Percentiles rank a stretch among this genome's conserved stretches.
These are phyloP conservation scores for Nannoperca obscura DNA, from an alignment of 2,797 vertebrate genomes.

Conservation along the genomic window DNA sequence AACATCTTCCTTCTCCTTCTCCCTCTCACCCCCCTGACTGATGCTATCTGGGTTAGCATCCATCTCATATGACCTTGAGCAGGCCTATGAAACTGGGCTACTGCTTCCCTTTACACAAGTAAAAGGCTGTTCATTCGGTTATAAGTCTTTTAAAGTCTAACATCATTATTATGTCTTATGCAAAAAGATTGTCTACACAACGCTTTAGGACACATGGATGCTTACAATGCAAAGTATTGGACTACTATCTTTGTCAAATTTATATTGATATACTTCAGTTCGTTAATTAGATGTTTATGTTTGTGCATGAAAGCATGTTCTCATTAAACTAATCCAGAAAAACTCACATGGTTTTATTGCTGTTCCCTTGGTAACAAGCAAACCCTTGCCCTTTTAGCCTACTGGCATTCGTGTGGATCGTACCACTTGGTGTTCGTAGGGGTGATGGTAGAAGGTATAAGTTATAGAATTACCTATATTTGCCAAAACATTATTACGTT, in stretches of 20 bases:
- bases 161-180: background rate
- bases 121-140: background rate
- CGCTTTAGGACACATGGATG: background rate
- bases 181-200: background rate
- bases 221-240: background rate
- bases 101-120: constrained; percentile 3
- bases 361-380: constrained; percentile 87
- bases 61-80: constrained; percentile 70
- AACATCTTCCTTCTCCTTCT: constrained; percentile 19
- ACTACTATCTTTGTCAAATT: background rate
- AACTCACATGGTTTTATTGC: constrained; percentile 74
- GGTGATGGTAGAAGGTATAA: constrained; percentile 11
- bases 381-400: constrained; percentile 86
- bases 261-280: background rate
- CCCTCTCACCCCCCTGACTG: constrained; percentile 4
- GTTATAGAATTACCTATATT: background rate
- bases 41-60: constrained; percentile 59
- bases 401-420: constrained; percentile 80
- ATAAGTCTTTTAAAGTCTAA: background rate
- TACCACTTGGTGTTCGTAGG: constrained; percentile 69
- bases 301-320: constrained; percentile 23
- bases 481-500: fast-evolving
- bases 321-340: constrained; percentile 58
- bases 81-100: constrained; percentile 21
- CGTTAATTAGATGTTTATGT: constrained; percentile 13